Conservation (phyloP, 2,888 invertebrate species). For the Pinctada fucata region DNA sequence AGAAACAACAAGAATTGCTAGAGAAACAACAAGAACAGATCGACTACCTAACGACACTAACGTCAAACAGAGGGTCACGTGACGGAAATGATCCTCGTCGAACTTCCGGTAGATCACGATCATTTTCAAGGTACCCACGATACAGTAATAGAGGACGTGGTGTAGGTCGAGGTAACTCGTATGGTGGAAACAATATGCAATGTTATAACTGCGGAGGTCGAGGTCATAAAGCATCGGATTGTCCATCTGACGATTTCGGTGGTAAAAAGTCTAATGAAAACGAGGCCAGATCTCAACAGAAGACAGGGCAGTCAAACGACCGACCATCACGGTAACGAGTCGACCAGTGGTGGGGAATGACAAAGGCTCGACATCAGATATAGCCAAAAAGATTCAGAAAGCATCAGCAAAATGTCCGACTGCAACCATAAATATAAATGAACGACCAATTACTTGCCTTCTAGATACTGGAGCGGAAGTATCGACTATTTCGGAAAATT, state of each 20-base stretch:
- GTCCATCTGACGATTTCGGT: constrained; percentile 14
- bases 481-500: constrained; percentile 19
- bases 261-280: background rate
- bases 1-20: background rate
- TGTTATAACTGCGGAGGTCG: constrained; percentile 17
- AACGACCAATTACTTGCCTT: constrained; percentile 1
- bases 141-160: background rate
- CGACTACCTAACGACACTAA: background rate
- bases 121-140: background rate
- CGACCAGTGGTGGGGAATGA: constrained; percentile 13
- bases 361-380: background rate
- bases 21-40: constrained; percentile 4
- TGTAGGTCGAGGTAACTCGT: background rate
- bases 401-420: constrained; percentile 8
- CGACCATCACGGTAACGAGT: constrained; percentile 12
- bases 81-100: background rate
- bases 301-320: constrained; percentile 2
- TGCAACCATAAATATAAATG: constrained; percentile 8
- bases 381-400: constrained; percentile 6
- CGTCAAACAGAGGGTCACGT: background rate
- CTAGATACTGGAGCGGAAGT: constrained; percentile 14
- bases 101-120: background rate
- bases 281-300: background rate
- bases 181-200: background rate
- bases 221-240: constrained; percentile 7